Evolutionary conservation across 2,113 vertebrate genomes (phyloP).

Genomic region (Corythornis vintsioides): DNA sequence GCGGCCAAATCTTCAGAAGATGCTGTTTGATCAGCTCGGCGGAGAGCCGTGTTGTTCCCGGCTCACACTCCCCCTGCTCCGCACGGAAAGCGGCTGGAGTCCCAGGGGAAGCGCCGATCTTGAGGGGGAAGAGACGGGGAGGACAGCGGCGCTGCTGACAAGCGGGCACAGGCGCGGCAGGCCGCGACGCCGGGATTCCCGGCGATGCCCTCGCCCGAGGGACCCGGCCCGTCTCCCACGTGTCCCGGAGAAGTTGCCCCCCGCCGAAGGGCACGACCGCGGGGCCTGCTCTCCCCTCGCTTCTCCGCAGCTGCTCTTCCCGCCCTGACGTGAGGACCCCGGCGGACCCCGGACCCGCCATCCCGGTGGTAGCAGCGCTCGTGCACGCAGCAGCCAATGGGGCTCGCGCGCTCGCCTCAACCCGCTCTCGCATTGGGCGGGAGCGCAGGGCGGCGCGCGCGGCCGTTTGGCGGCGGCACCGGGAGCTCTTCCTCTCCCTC

Average conservation of each 20-base stretch:
- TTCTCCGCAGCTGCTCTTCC: background rate
- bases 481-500: too few relatives aligned
- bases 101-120: background rate
- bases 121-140: rapidly evolving
- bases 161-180: rapidly evolving
- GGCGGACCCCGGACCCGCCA: rapidly evolving
- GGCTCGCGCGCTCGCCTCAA: background rate
- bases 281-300: too few relatives aligned
- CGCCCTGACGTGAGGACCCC: background rate
- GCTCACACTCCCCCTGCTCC: background rate
- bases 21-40: background rate
- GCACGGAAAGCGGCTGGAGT: background rate
- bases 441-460: background rate
- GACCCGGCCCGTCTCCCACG: background rate
- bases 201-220: background rate
- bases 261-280: rapidly evolving
- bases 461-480: background rate
- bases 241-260: rapidly evolving
- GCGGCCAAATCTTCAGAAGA: background rate
- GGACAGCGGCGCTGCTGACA: too few relatives aligned
- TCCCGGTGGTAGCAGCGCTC: background rate
- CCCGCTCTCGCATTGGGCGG: background rate
- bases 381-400: background rate
- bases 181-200: background rate
- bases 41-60: background rate